Percentiles rank a stretch among this genome's conserved stretches.
These are phyloP conservation scores for Drosophila bocqueti DNA, from an alignment of 1,140 invertebrate species.

Conservation along the genomic window DNA sequence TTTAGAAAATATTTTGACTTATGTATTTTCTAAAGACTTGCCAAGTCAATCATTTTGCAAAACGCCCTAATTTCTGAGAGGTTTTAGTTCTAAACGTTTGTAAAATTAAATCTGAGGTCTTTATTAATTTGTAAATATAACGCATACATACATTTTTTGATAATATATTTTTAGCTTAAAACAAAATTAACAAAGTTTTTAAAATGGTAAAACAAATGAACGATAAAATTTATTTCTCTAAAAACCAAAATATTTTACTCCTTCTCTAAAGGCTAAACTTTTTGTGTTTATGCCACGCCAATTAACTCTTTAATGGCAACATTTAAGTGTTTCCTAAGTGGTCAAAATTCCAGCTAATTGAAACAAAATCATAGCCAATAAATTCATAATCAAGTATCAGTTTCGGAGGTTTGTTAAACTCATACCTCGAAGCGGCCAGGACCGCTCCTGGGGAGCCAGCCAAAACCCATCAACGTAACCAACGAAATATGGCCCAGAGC, in stretches of 20 bases:
- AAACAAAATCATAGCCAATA: not conserved
- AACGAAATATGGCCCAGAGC: slow-evolving; percentile 34
- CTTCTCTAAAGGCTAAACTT: not conserved
- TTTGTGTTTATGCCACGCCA: not conserved
- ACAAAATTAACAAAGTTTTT: not conserved
- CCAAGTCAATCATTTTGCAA: not conserved
- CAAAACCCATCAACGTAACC: slow-evolving; percentile 25
- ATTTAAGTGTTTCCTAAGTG: not conserved
- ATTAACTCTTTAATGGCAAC: not conserved
- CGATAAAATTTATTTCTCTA: not conserved
- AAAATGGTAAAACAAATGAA: not conserved
- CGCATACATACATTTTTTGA: not conserved
- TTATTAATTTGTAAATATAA: not conserved
- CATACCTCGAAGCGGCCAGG: not conserved
- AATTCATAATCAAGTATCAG: slow-evolving; percentile 1
- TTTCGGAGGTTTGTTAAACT: not conserved
- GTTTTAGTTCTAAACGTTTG: not conserved
- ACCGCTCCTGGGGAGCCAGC: slow-evolving; percentile 31
- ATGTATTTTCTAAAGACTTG: not conserved
- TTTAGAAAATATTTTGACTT: not conserved
- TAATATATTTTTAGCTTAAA: not conserved
- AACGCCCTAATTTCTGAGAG: not conserved
- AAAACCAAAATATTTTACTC: not conserved
- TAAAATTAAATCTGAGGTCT: not conserved
- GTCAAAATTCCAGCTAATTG: not conserved